These are phyloP conservation scores for Zophobas morio DNA, from an alignment of 1,140 invertebrate genomes.

Conservation along the genomic window DNA sequence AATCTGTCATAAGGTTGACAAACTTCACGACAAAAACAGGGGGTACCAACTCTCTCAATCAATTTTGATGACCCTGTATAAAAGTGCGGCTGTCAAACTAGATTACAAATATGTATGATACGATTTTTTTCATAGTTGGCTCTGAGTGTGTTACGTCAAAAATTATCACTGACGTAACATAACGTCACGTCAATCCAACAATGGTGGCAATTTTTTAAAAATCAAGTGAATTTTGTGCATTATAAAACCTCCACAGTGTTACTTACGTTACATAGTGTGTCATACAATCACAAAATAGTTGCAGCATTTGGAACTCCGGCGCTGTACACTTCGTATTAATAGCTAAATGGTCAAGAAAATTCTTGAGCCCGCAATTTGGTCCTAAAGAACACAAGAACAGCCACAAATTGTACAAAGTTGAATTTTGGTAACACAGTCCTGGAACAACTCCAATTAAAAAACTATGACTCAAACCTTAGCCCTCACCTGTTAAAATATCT, in stretches of 20 bases:
- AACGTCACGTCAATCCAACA: too few species aligned
- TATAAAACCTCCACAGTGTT: background rate
- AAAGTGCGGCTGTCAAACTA: too few species aligned
- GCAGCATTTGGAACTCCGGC: slow-evolving; percentile 92
- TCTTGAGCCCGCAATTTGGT: slow-evolving; percentile 90
- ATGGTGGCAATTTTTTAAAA: too few species aligned
- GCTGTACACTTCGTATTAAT: slow-evolving; percentile 83
- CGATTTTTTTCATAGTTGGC: too few species aligned
- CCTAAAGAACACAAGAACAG: slow-evolving; percentile 90
- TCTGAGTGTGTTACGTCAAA: too few species aligned
- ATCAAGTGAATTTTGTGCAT: too few species aligned
- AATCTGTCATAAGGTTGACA: too few species aligned
- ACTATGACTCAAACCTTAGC: slow-evolving; percentile 46
- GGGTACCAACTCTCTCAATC: too few species aligned
- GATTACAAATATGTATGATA: too few species aligned
- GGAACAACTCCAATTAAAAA: slow-evolving; percentile 54
- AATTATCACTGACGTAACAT: too few species aligned
- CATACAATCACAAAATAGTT: slow-evolving; percentile 96
- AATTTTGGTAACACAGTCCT: slow-evolving; percentile 95
- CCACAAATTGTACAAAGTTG: slow-evolving; percentile 93
- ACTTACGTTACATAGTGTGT: slow-evolving; percentile 98
- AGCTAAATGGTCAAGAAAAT: slow-evolving; percentile 89
- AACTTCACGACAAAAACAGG: too few species aligned
- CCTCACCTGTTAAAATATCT: slow-evolving; percentile 92
- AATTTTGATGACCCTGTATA: too few species aligned